These are phyloP conservation scores for Tragelaphus strepsiceros DNA, from an alignment of 2,113 vertebrate species.

Conservation along the genomic window DNA sequence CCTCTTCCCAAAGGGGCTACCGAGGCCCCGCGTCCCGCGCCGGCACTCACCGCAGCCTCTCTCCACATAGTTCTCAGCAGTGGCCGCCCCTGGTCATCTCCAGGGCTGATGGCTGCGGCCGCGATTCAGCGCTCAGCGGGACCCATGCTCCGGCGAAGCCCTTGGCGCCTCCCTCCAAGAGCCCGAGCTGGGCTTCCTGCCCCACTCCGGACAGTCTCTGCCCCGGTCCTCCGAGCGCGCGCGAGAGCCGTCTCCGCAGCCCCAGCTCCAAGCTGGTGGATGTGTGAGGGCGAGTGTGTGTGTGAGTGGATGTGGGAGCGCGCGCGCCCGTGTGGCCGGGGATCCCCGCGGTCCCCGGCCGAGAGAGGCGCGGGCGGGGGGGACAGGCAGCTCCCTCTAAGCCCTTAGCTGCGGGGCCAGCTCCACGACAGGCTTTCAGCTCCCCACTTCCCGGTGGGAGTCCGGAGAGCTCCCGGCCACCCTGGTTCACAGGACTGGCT, in stretches of 20 bases:
- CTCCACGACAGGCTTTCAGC: neutral
- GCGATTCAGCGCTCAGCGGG: slow-evolving; percentile 51
- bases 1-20: neutral
- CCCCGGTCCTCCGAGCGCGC: neutral
- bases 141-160: slow-evolving; percentile 53
- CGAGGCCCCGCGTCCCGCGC: slow-evolving; percentile 44
- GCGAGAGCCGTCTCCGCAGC: slow-evolving; percentile 44
- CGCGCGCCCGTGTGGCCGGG: slow-evolving; percentile 61
- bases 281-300: slow-evolving; percentile 21
- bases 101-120: slow-evolving; percentile 60
- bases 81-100: slow-evolving; percentile 75
- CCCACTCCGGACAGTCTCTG: slow-evolving; percentile 31
- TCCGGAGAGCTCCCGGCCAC: slow-evolving; percentile 20
- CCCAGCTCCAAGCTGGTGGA: slow-evolving; percentile 21
- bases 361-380: slow-evolving; percentile 21
- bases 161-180: neutral
- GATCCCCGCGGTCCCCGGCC: slow-evolving; percentile 67
- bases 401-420: slow-evolving; percentile 17
- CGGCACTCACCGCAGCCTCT: slow-evolving; percentile 94
- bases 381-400: slow-evolving; percentile 35
- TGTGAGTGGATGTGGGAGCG: slow-evolving; percentile 26
- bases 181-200: neutral
- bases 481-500: neutral
- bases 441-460: slow-evolving; percentile 20
- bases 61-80: slow-evolving; percentile 87